Base-by-base conservation (phyloP, 2,113 vertebrate species). In the Trochalopteron elliotii region DNA sequence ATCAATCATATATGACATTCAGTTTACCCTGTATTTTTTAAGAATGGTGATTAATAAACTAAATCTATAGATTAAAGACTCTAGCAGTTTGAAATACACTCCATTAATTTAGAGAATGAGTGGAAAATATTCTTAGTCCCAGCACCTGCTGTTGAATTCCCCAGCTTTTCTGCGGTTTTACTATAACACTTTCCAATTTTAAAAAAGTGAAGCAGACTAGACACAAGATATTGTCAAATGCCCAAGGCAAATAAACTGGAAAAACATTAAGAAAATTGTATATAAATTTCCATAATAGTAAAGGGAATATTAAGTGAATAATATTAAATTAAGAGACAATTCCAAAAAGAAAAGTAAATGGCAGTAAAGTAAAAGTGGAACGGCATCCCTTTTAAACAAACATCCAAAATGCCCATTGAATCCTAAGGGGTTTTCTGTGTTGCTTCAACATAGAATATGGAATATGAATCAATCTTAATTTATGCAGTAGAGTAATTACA, bases 121-220 rank as follows among this genome's bases (percentile, higher is more conserved):
- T 86, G 76, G 90, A 86, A 96, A 95, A 93, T 93, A 68, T 45
- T 93, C 61, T 88, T 67, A 83, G 22, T 65, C 64, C 4, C 49
- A 86, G 61, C 92, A 94, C 88, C 85, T 97, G 75, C 75, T 92
- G 21, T 76, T 93, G 71, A 94, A 93, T 92, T 86, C 33, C 30
- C 16, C 20, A 59, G 9, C 40, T 96, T 78, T 94, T 90, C 80
- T 94, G 83, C 87, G 92, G 79, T 78, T 83, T 95, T 93, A 59
- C 42, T 68, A 9, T 67, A 76, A 70, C 5, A 52, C 39, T 92
- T 94, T 83, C 71, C 83, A 93, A 23, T 80, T 94, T 67, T 15
- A 52, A 93, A 82, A 78, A 85, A 76, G 27, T 27, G 10, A 93
- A 88, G 50, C 28, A 88, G 92, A 78, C 83, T 88, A 88, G 83